Evolutionary conservation across 1,140 invertebrate species (phyloP), one percentile per base, ranked within the genome.

Genomic region (Saccostrea cuccullata): DNA sequence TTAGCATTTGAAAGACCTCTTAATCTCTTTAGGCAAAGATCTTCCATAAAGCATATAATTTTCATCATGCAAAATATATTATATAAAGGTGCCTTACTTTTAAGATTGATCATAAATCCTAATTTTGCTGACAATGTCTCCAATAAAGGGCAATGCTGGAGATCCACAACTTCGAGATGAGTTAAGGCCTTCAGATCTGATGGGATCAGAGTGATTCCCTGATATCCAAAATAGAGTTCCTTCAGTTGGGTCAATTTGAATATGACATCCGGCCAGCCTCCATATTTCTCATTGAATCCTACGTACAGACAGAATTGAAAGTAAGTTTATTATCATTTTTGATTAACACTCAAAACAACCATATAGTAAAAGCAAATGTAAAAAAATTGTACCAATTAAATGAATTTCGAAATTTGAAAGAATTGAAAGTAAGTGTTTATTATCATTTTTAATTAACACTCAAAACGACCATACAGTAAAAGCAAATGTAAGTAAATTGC

Each of bases 131-230:
- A 77, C 70, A 77, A 17, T 36, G 70, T 77, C 82, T 89, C 88
- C 88, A 94, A 84, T 17, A 93, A 84, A 13, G 92, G 92, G 77
- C 91, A 91, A 87, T 93, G 82, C 17, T 73, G 87, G 4, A 94
- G 77, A 23, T 89, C 90, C 0, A 94, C 82, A 0, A 86, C 23
- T 17, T 87, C 55, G 9, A 94, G 90, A 30, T 92, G 92, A 40
- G 90, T 86, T 23, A 93, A 90, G 20, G 88, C 89, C 82, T 91
- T 92, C n/a, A 92, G 91, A 36, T 91, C 87, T 17, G 87, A 86
- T 4, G 93, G 92, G 26, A 94, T 89, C 70, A 91, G 47, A 1
- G 91, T 93, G 5, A 94, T 91, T 11, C 91, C 93, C 36, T 93
- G 91, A 85, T 91, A 90, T 40, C 91, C 88, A 55, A 94, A 87